These are phyloP conservation scores for Xiphophorus hellerii DNA, from an alignment of 2,113 vertebrate species.

Conservation along the genomic window DNA sequence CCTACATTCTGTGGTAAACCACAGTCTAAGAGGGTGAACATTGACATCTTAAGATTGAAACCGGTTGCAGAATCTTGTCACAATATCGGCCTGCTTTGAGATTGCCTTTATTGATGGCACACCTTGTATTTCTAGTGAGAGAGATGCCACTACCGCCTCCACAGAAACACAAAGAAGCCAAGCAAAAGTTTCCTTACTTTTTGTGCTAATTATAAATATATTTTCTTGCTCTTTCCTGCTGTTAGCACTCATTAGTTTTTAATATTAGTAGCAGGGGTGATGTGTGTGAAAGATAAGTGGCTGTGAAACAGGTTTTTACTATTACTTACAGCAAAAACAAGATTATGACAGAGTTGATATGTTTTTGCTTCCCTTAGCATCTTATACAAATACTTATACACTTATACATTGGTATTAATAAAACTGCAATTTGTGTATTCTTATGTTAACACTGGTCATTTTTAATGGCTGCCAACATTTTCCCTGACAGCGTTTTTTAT, in stretches of 20 bases:
- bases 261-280: too few relatives aligned
- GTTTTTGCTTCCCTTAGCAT: not conserved
- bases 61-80: too few relatives aligned
- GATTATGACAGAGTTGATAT: not conserved
- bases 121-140: too few relatives aligned
- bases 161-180: too few relatives aligned
- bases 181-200: too few relatives aligned
- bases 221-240: too few relatives aligned
- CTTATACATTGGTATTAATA: not conserved
- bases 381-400: not conserved
- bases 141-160: too few relatives aligned
- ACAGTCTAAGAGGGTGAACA: not conserved
- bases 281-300: too few relatives aligned
- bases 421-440: not conserved
- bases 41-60: not conserved
- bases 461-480: not conserved
- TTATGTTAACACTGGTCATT: not conserved
- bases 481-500: not conserved
- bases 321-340: not conserved
- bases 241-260: too few relatives aligned
- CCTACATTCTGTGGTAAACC: not conserved
- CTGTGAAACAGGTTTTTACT: not conserved
- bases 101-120: too few relatives aligned
- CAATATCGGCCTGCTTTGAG: too few relatives aligned
- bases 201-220: too few relatives aligned